phyloP scores from a whole-genome alignment of 2,888 invertebrate genomes.

The Iphiclides podalirius region DNA sequence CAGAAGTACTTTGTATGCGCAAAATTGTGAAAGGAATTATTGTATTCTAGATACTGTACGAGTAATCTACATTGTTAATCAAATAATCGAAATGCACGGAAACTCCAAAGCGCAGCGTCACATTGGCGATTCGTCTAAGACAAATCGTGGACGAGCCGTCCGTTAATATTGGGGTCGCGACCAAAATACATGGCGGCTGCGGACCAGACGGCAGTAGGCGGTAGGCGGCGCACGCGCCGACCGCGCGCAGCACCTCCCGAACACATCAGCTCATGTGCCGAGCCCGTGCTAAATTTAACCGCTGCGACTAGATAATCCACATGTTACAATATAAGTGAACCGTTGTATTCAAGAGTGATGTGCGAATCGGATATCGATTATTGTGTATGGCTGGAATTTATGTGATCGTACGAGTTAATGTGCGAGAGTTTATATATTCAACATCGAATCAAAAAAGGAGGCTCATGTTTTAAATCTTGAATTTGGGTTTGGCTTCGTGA shows the following conservation, averaged over 20 bases:
- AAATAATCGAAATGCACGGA: slow-evolving; percentile 9
- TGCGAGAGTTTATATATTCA: slow-evolving; percentile 29
- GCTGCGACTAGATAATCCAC: slow-evolving; percentile 71
- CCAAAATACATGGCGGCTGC: slow-evolving; percentile 72
- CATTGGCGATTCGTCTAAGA: slow-evolving; percentile 73
- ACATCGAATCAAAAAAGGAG: slow-evolving; percentile 44
- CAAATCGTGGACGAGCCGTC: slow-evolving; percentile 73
- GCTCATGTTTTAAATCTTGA: slow-evolving; percentile 51
- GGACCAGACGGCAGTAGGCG: slow-evolving; percentile 71
- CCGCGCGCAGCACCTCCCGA: slow-evolving; percentile 62
- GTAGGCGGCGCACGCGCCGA: slow-evolving; percentile 69
- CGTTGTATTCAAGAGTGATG: slow-evolving; percentile 53
- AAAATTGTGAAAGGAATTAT: too few relatives aligned
- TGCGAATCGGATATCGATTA: slow-evolving; percentile 44
- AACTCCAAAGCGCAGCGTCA: slow-evolving; percentile 35
- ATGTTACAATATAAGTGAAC: slow-evolving; percentile 66
- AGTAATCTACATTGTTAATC: neutral
- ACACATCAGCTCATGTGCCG: slow-evolving; percentile 67
- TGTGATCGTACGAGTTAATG: slow-evolving; percentile 34
- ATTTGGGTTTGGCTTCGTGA: slow-evolving; percentile 57
- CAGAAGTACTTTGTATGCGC: too few relatives aligned
- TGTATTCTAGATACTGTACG: too few relatives aligned
- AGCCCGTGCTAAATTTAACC: slow-evolving; percentile 70
- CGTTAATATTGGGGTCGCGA: slow-evolving; percentile 75
- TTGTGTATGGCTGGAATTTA: slow-evolving; percentile 52